These are phyloP conservation scores for Ornithoptera alexandrae DNA, from an alignment of 2,888 invertebrate genomes.

Conservation along the genomic window DNA sequence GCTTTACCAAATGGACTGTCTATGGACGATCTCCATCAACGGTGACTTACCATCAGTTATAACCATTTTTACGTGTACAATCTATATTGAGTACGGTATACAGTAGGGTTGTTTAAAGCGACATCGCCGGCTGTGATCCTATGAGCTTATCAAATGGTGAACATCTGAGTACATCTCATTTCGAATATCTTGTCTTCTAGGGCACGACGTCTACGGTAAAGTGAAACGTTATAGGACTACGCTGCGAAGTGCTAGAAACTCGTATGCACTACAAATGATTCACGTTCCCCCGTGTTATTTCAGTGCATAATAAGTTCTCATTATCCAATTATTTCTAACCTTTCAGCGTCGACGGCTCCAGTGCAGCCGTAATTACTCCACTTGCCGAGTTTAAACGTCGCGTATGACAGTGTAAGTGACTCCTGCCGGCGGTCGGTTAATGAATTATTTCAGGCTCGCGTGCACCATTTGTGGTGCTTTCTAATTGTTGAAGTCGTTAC, in stretches of 20 bases:
- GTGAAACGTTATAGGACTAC: too few relatives aligned
- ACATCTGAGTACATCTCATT: neutral
- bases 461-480: slow-evolving; percentile 51
- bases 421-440: slow-evolving; percentile 63
- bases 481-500: slow-evolving; percentile 51
- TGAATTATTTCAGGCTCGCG: slow-evolving; percentile 77
- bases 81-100: too few relatives aligned
- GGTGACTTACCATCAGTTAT: too few relatives aligned
- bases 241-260: slow-evolving; percentile 26
- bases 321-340: slow-evolving; percentile 80
- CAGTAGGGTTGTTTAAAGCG: too few relatives aligned
- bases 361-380: slow-evolving; percentile 60
- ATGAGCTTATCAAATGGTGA: neutral
- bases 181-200: neutral
- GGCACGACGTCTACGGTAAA: too few relatives aligned
- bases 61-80: too few relatives aligned
- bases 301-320: slow-evolving; percentile 63
- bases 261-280: slow-evolving; percentile 49
- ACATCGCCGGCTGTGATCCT: neutral
- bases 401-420: slow-evolving; percentile 77
- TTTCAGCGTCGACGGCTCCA: slow-evolving; percentile 66
- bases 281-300: slow-evolving; percentile 53
- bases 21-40: too few relatives aligned
- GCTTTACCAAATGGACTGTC: too few relatives aligned
- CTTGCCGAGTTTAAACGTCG: slow-evolving; percentile 67